Evolutionary conservation across 1,140 invertebrate genomes (phyloP), one percentile per base, ranked within the genome.

Genomic region (Aphaenogaster ashmeadi): DNA sequence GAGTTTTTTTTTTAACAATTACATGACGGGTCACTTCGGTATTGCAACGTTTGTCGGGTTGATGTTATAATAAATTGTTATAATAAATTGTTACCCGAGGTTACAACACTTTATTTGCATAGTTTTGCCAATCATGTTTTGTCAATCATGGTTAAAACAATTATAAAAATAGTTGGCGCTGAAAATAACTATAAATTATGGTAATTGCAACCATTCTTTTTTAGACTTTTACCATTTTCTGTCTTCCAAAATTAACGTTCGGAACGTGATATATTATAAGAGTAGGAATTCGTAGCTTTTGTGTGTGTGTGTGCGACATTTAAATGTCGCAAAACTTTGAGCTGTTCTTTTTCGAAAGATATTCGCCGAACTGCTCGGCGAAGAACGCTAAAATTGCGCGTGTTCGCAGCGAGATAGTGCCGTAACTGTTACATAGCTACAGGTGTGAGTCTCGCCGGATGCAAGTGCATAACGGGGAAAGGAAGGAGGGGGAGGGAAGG

Each of bases 401-500:
- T 38, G 47, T 54, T 80, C 36, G 1, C 4, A 27, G 15, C n/a
- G 56, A 64, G 36, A 85, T 78, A 52, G 56, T 15, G 47, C 15
- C 58, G 47, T 52, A 86, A 86, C 75, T 38, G 84, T 80, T 79
- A 67, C 75, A 41, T 52, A 41, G 33, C 58, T 78, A 83, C 86
- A 89, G 88, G 71, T 89, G 85, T 56, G 58, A 60, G 60, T 11
- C 50, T 72, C 36, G 79, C 50, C 58, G 81, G 44, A 38, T 88
- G 62, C 77, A 66, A 85, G 83, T 79, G 47, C 62, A 69, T 60
- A 81, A 86, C 50, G 38, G 41, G 41, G 79, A 58, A 41, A 75
- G 62, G 41, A 18, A 54, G 60, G 33, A 41, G 21, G 56, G 58
- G 21, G 41, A 79, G 58, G 21, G 41, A 79, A 77, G 56, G 21